Evolutionary conservation across 2,888 invertebrate species (phyloP), one percentile per base, ranked within the genome.

Genomic region (Phragmatobia fuliginosa): DNA sequence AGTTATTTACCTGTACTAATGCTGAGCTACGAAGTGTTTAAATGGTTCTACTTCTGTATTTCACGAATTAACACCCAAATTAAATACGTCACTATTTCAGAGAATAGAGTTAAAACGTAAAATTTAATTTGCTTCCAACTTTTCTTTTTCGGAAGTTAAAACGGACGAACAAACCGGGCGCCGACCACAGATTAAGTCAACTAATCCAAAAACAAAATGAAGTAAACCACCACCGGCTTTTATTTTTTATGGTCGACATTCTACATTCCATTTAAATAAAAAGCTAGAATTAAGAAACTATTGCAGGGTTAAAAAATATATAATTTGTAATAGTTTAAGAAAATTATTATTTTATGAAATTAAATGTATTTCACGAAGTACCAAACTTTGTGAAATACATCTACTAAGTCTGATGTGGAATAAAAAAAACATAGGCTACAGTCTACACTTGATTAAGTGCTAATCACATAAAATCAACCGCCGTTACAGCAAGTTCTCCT

Each of bases 1-100:
- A 58, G 70, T 62, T 78, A 75, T 76, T 78, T 81, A 81, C 81
- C 82, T 78, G 69, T 69, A 63, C 21, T 60, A 66, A 73, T 66
- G 62, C 68, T 70, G 2, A 25, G 28, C 58, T 69, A 62, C 68
- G 73, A 41, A 70, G 67, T 73, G 56, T 36, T 66, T 36, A 11
- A 45, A 45, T 41, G 59, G 62, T 31, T 62, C 25, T 31, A 33
- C 25, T n/a, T 68, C 52, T 67, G 58, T 69, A 64, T 56, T 49
- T 60, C 70, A 75, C 56, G 49, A 68, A 73, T 69, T 62, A 70
- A 66, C 32, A 73, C 38, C 28, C 49, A 60, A 66, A 31, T 68
- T 25, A 49, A 38, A 45, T 58, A 59, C 68, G 67, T 71, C 68
- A 73, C 63, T 71, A 31, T 70, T 65, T 33, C 33, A 73, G 70